phyloP scores from a whole-genome alignment of 2,797 vertebrate species.

The Heterohyrax brucei region DNA sequence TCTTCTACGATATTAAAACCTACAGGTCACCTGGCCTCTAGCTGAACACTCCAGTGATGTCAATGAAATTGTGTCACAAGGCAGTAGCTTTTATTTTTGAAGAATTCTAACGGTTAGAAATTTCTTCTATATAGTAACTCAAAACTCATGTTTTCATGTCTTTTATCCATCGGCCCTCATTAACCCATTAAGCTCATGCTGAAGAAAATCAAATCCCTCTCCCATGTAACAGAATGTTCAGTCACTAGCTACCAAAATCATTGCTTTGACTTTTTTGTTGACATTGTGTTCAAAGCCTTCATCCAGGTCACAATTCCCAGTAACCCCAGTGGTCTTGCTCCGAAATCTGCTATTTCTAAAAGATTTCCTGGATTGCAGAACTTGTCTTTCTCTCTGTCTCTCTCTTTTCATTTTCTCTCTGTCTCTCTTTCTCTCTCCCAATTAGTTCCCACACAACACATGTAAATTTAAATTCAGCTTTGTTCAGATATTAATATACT shows the following conservation, averaged over 20 bases:
- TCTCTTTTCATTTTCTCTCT: background rate
- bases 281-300: constrained; percentile 38
- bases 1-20: background rate
- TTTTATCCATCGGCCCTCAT: constrained; percentile 6
- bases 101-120: constrained; percentile 41
- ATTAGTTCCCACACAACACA: background rate
- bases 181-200: background rate
- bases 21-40: background rate
- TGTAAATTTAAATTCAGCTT: background rate
- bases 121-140: constrained; percentile 24
- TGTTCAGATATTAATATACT: background rate
- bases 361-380: background rate
- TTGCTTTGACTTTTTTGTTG: background rate
- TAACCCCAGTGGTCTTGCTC: background rate
- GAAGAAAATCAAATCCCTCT: constrained; percentile 19
- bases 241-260: background rate
- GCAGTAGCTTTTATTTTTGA: background rate
- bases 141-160: background rate
- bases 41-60: background rate
- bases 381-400: background rate
- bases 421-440: too few relatives aligned
- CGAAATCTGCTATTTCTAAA: constrained; percentile 20
- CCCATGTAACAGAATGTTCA: background rate
- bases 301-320: constrained; percentile 20
- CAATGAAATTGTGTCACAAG: background rate